A percentile compares a stretch with the other conserved stretches of the same genome.
These are phyloP conservation scores for Sycophila texana DNA, from an alignment of 2,888 invertebrate genomes.

Conservation along the genomic window DNA sequence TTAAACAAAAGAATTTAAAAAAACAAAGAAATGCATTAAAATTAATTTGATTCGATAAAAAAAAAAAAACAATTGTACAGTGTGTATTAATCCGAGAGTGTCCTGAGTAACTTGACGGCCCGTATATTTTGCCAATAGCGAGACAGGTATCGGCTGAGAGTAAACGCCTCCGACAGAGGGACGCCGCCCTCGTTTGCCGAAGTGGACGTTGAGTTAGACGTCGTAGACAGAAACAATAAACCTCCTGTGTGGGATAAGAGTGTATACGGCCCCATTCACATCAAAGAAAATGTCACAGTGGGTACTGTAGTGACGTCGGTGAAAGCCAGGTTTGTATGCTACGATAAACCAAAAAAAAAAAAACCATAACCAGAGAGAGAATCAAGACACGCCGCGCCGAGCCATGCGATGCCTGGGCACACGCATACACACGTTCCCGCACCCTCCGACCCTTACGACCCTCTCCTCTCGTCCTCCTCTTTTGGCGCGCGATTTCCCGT, in stretches of 20 bases:
- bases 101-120: conserved; percentile 81
- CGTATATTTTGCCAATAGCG: conserved; percentile 88
- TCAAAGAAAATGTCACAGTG: conserved; percentile 99
- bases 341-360: conserved; percentile 49
- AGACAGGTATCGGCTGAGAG: conserved; percentile 96
- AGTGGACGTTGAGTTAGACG: conserved; percentile 98
- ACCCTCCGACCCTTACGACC: conserved; percentile 23
- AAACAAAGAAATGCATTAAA: conserved; percentile 60
- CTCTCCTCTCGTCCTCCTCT: neutral
- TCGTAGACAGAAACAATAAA: conserved; percentile 99
- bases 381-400: conserved; percentile 71
- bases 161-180: conserved; percentile 97
- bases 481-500: conserved; percentile 11
- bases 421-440: conserved; percentile 53
- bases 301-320: conserved; percentile 98
- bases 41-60: conserved; percentile 47
- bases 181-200: conserved; percentile 93
- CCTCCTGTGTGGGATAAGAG: conserved; percentile 97
- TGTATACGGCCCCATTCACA: conserved; percentile 97
- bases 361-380: conserved; percentile 69
- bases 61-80: conserved; percentile 62
- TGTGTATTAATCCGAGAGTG: conserved; percentile 68
- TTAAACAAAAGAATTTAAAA: conserved; percentile 55
- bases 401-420: conserved; percentile 67
- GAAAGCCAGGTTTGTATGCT: conserved; percentile 96